Evolutionary conservation across 1,140 invertebrate species (phyloP).

Genomic region (Philotrypesis tridentata): DNA sequence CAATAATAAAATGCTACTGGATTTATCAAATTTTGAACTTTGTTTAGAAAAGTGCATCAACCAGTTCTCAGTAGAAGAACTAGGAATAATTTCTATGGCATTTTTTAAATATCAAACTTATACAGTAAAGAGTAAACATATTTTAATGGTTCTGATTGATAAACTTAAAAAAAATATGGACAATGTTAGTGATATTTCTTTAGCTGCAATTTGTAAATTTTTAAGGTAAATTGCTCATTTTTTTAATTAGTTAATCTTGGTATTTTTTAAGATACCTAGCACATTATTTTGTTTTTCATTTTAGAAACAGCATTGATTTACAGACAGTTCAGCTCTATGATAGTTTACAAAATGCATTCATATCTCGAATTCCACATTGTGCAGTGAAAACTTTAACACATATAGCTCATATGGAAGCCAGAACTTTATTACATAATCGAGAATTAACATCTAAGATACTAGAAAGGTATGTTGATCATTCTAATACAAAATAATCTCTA

Average conservation of each 20-base stretch:
- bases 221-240: conserved; percentile 57
- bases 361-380: conserved; percentile 54
- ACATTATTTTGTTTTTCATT: conserved; percentile 43
- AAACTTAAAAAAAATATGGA: conserved; percentile 65
- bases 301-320: conserved; percentile 36
- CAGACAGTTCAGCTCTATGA: conserved; percentile 30
- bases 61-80: conserved; percentile 73
- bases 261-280: conserved; percentile 6
- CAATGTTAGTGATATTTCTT: conserved; percentile 71
- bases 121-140: conserved; percentile 66
- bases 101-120: conserved; percentile 79
- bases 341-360: conserved; percentile 40
- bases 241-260: not conserved
- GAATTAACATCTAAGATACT: conserved; percentile 63
- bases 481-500: not conserved
- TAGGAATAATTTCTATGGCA: conserved; percentile 76
- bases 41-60: conserved; percentile 67
- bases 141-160: conserved; percentile 70
- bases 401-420: conserved; percentile 73
- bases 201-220: conserved; percentile 76
- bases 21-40: conserved; percentile 76
- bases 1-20: conserved; percentile 60
- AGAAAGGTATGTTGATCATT: conserved; percentile 59
- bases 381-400: conserved; percentile 73
- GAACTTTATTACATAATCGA: conserved; percentile 67